Conservation (phyloP, 2,797 vertebrate genomes). For the Phrynocephalus guinanensis region DNA sequence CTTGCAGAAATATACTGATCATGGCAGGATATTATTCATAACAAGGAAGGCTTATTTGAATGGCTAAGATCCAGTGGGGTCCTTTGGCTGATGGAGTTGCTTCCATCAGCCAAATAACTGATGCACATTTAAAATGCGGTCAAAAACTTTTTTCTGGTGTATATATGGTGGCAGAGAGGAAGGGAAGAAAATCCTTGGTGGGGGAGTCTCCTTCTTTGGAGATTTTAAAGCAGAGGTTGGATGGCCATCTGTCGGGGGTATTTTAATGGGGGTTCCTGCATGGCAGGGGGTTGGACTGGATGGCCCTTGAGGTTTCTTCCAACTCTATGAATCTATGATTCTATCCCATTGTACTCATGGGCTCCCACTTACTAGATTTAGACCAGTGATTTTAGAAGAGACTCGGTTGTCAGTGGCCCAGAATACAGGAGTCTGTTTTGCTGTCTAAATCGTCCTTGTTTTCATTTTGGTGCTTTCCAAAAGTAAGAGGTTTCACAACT, state of each 20-base stretch:
- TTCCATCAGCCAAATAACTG: background rate
- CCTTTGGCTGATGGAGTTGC: background rate
- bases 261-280: too few relatives aligned
- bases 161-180: background rate
- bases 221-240: too few relatives aligned
- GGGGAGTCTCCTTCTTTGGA: too few relatives aligned
- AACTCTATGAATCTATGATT: too few relatives aligned
- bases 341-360: background rate
- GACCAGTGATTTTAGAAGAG: background rate
- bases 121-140: background rate
- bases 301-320: too few relatives aligned
- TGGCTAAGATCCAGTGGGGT: background rate
- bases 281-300: too few relatives aligned
- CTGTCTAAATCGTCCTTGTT: background rate
- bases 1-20: background rate
- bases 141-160: background rate
- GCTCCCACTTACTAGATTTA: background rate
- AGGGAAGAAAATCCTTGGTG: background rate
- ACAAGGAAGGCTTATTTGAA: background rate
- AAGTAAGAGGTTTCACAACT: background rate
- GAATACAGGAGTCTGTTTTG: background rate
- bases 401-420: background rate
- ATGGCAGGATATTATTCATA: background rate
- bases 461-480: background rate
- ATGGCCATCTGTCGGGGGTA: too few relatives aligned